These are phyloP conservation scores for Bibio marci DNA, from an alignment of 2,888 invertebrate genomes.

Conservation along the genomic window DNA sequence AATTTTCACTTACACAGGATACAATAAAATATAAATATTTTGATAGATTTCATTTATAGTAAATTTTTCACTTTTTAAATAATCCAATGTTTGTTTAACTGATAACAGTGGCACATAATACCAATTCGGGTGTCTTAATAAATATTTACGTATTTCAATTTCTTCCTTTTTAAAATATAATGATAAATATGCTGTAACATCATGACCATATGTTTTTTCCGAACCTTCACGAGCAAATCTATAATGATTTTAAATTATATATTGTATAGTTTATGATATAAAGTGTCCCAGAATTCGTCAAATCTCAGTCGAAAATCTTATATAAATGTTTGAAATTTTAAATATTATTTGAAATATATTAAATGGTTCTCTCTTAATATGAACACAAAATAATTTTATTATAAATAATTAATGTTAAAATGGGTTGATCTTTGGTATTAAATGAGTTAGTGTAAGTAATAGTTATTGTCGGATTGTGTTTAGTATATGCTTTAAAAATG, in stretches of 20 bases:
- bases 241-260: slow-evolving; percentile 1
- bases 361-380: too few relatives aligned
- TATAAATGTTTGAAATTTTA: too few relatives aligned
- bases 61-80: slow-evolving; percentile 34
- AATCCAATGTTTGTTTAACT: slow-evolving; percentile 40
- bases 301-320: too few relatives aligned
- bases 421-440: too few relatives aligned
- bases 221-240: slow-evolving; percentile 38
- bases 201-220: slow-evolving; percentile 32
- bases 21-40: slow-evolving; percentile 47
- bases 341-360: too few relatives aligned
- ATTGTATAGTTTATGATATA: too few relatives aligned
- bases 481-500: too few relatives aligned
- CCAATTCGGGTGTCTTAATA: slow-evolving; percentile 46
- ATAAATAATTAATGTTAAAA: too few relatives aligned
- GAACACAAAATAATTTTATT: too few relatives aligned
- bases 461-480: too few relatives aligned
- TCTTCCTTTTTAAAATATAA: slow-evolving; percentile 17
- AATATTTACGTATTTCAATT: slow-evolving; percentile 19
- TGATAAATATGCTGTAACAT: slow-evolving; percentile 18
- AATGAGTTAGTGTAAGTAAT: too few relatives aligned
- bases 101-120: slow-evolving; percentile 39
- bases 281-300: too few relatives aligned
- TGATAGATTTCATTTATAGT: slow-evolving; percentile 34
- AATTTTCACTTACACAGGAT: slow-evolving; percentile 39